Evolutionary conservation across 2,888 invertebrate genomes (phyloP), one percentile per base, ranked within the genome.

Genomic region (Hydriomena furcata): DNA sequence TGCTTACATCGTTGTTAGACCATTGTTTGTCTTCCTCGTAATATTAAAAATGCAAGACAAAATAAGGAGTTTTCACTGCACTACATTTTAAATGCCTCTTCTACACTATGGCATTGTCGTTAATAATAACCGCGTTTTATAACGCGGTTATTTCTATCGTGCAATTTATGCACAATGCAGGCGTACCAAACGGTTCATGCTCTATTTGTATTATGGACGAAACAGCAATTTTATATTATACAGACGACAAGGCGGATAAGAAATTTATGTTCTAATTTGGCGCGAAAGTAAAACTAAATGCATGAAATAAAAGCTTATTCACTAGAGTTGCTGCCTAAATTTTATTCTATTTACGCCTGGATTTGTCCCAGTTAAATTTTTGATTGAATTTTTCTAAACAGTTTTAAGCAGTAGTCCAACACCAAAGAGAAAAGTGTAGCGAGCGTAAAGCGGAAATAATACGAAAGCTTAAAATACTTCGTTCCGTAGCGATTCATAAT

Each of bases 361-460:
- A 35, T 12, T n/a, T 38, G 20, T 20, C 8, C 12, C n/a, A 37
- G 13, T 27, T 11, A 8, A 10, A 21, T 24, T 17, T 36, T 42
- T 44, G 52, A 52, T 50, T 44, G 32, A 36, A 41, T 52, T 32
- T 20, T 17, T 25, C 32, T 28, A 23, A 27, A 31, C 23, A n/a
- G 24, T 54, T 45, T 20, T 34, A 71, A 73, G 68, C 71, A 61
- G 58, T 63, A 75, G 60, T 71, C 84, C 82, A 79, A 74, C 82
- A 84, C 84, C 84, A 76, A 65, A 62, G 57, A 66, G 49, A 65
- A 63, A 62, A 65, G 48, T 52, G 32, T 68, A 75, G 79, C 73
- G 61, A 75, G 79, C 73, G 61, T 53, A 66, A 79, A 82, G 79
- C 79, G 45, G 62, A 70, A 66, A 68, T 49, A 61, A 52, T 49